Percentiles rank a stretch among this genome's conserved stretches.
phyloP scores from a whole-genome alignment of 2,888 invertebrate species.

The Yponomeuta malinellus region DNA sequence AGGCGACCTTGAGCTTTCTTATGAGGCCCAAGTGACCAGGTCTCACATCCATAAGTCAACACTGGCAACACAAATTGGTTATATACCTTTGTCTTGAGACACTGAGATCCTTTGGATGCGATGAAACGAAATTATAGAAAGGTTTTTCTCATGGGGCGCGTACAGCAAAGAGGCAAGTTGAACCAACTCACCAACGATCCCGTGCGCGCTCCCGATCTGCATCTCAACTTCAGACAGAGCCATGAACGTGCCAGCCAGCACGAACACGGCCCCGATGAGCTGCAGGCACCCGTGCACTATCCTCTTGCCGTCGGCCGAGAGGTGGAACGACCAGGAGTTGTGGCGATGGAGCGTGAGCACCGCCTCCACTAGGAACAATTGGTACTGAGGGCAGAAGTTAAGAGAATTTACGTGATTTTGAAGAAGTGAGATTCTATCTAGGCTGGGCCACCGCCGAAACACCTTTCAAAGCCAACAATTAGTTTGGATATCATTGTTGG shows the following conservation, averaged over 20 bases:
- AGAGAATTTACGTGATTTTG: neutral
- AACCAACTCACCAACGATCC: conserved; percentile 58
- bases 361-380: conserved; percentile 68
- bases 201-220: conserved; percentile 54
- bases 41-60: too few species aligned
- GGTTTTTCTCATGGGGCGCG: too few species aligned
- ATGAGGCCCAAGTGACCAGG: too few species aligned
- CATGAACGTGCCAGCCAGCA: conserved; percentile 67
- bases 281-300: conserved; percentile 73
- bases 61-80: too few species aligned
- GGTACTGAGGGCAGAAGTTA: conserved; percentile 46
- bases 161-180: neutral
- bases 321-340: conserved; percentile 66
- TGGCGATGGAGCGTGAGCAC: conserved; percentile 62
- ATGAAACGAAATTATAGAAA: too few species aligned
- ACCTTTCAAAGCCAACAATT: too few species aligned
- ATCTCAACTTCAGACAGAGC: conserved; percentile 53
- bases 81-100: too few species aligned
- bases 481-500: too few species aligned
- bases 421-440: too few species aligned
- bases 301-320: conserved; percentile 54
- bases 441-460: too few species aligned
- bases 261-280: conserved; percentile 63
- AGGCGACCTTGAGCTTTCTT: too few species aligned
- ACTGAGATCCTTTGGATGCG: too few species aligned